Evolutionary conservation across 92 coral and sea anemone species (phyloP), one percentile per base, ranked within the genome.

Genomic region (Epizoanthus ramosus): DNA sequence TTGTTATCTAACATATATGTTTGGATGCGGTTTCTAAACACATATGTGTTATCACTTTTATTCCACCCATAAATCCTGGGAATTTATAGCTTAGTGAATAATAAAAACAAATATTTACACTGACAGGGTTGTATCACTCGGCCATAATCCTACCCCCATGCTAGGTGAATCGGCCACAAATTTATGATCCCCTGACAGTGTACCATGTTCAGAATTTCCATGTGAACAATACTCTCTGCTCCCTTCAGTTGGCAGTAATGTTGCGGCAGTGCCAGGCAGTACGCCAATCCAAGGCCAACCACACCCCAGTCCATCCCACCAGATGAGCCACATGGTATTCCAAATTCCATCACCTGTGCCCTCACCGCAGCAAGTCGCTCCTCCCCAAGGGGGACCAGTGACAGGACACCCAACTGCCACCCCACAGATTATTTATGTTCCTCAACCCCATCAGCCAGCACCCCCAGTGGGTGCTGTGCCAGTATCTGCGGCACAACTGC

Each of bases 281-380:
- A 68, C 82, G 0, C 57, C 39, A 10, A 28, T 77, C 3, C 82
- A 60, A 57, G 70, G 70, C 3, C 82, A 77, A 57, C 82, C 82
- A 39, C 82, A 77, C 39, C 82, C 70, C 13, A 39, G 82, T 31
- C 71, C 69, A 13, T 59, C 82, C 71, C 82, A 75, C 52, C 68
- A 19, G 63, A 54, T 73, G 41, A 54, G 57, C 79, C 79, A 77
- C 70, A 59, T 77, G 13, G 82, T 77, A 18, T 59, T 60, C 22
- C 82, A 77, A 23, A 37, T 77, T 22, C 82, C 82, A 10, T 61
- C 82, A 2, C 82, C 24, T 15, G 39, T 77, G 33, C 82, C 82
- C 21, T 77, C 70, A 1, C 70, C 69, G 0, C 82, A 77, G 41
- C 82, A 59, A 52, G 82, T 77, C 61, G 70, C 57, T 12, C 3